These are phyloP conservation scores for Proterorhinus semilunaris DNA, from an alignment of 2,113 vertebrate genomes.

Conservation along the genomic window DNA sequence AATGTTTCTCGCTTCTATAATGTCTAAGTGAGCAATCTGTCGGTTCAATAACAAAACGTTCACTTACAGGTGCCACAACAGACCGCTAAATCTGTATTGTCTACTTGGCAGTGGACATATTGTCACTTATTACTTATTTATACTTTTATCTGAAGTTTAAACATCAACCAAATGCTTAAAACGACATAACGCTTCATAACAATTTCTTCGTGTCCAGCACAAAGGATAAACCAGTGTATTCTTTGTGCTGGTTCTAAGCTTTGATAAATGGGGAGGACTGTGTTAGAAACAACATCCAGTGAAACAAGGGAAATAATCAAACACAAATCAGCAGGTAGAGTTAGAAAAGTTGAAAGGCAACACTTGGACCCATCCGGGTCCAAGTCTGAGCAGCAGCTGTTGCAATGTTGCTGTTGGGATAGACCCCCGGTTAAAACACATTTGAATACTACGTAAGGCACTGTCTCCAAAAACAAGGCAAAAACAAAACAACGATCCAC, in stretches of 20 bases:
- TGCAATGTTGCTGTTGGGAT: no score
- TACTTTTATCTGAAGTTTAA: not conserved
- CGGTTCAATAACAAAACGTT: no score
- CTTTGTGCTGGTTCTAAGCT: not conserved
- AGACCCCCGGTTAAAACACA: not conserved
- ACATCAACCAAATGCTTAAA: not conserved
- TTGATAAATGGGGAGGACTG: not conserved
- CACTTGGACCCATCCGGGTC: not conserved
- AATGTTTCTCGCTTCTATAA: not conserved
- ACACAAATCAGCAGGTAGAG: not conserved
- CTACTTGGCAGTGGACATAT: not conserved
- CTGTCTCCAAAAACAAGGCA: constrained; percentile 32
- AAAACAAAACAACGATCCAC: constrained; percentile 15
- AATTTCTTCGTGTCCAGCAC: constrained; percentile 44
- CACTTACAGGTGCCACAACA: no score
- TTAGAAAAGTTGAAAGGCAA: not conserved
- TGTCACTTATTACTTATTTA: not conserved
- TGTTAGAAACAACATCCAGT: no score
- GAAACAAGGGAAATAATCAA: not conserved
- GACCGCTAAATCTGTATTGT: not conserved
- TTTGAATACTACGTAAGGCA: constrained; percentile 54
- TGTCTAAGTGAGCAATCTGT: no score
- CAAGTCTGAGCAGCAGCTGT: no score
- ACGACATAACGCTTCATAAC: constrained; percentile 7
- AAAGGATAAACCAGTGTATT: constrained; percentile 1